Evolutionary conservation across 2,888 invertebrate species (phyloP), one percentile per base, ranked within the genome.

Genomic region (Scaptomyza reducta): DNA sequence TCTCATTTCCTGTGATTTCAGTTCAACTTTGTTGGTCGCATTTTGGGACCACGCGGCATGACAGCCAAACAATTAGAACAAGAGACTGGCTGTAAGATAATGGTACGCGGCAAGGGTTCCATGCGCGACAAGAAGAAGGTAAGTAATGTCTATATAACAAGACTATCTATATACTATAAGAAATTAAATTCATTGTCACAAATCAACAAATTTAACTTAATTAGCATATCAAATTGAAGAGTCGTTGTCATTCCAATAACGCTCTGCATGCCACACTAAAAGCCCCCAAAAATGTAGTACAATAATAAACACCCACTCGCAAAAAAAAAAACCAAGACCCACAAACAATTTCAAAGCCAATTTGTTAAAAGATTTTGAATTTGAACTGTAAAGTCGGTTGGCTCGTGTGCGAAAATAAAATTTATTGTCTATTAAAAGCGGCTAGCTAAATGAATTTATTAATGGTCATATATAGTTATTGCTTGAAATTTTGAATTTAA

Each of bases 91-190:
- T 99, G 99, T 94, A 99, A 99, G 95, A 99, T 99, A 91, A 99
- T 99, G 99, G 99, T 99, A 90, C 95, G 99, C 94, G 99, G 99
- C 92, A 98, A 98, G 93, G 99, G 99, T 76, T 99, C 99, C 68
- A 99, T 99, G 99, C 94, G 99, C 92, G 99, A 99, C 93, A 99
- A 99, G 94, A 98, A 98, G 94, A 99, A 99, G 97, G 99, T 99
- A 94, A 93, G 93, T 45, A n/a, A 3, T 90, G 3, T n/a, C 7
- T 25, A n/a, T 18, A 25, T 22, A 13, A 10, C 16, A 11, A 40
- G 10, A 14, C n/a, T 18, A 5, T 58, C 3, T 11, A 38, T 38
- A 16, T 41, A n/a, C n/a, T n/a, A 5, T n/a, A 22, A 18, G 31
- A 51, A 9, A 9, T 5, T 27, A 53, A 18, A 33, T 1, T 13